These are phyloP conservation scores for Odocoileus hemionus DNA, from an alignment of 2,113 vertebrate genomes.

Conservation along the genomic window DNA sequence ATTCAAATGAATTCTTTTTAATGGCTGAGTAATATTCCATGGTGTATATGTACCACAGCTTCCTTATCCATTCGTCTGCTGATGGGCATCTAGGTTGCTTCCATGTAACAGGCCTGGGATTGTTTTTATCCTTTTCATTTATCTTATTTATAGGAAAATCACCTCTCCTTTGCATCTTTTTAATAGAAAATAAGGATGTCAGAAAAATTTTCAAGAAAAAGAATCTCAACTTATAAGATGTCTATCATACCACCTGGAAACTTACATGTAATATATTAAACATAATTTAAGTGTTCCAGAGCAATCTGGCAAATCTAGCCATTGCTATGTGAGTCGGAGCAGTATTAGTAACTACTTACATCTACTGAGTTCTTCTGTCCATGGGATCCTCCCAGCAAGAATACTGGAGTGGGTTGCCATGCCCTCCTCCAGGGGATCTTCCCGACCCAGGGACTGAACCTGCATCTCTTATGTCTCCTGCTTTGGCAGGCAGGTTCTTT, in stretches of 20 bases:
- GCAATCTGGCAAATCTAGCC: not conserved
- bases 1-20: too few species aligned
- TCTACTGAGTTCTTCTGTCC: not conserved
- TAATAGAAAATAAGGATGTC: not conserved
- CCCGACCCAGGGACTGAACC: not conserved
- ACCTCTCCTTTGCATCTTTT: not conserved
- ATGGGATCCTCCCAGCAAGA: not conserved
- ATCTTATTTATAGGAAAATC: constrained; percentile 20
- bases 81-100: too few species aligned
- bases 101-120: not conserved
- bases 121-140: not conserved
- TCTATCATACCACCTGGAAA: not conserved
- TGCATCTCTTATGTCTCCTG: not conserved
- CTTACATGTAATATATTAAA: not conserved
- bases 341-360: not conserved
- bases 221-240: not conserved
- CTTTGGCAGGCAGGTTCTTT: not conserved
- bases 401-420: not conserved
- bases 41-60: too few species aligned
- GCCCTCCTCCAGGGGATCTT: not conserved
- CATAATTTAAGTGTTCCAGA: not conserved
- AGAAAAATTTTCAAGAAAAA: not conserved
- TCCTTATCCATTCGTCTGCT: too few species aligned
- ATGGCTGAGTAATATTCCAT: too few species aligned
- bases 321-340: not conserved